Evolutionary conservation across 2,888 invertebrate genomes (phyloP).

Genomic region (Philereme transversata): DNA sequence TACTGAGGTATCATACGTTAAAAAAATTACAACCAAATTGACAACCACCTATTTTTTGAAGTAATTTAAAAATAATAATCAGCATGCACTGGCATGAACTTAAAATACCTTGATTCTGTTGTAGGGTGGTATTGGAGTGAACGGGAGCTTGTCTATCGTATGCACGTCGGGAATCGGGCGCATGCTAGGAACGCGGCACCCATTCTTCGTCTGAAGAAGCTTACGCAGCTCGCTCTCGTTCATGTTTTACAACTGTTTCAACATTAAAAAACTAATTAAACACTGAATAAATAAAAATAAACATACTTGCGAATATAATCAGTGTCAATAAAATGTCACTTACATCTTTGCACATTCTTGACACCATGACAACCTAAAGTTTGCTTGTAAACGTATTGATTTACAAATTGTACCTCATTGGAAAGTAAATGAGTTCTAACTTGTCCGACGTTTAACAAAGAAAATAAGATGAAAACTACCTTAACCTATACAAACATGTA

Average conservation of each 20-base stretch:
- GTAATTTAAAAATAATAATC: no score
- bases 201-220: conserved; percentile 73
- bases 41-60: no score
- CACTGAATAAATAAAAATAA: conserved; percentile 27
- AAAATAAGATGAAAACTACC: no score
- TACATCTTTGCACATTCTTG: no score
- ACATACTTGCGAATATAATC: conserved; percentile 19
- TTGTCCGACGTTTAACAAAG: no score
- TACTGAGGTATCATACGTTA: no score
- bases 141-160: conserved; percentile 68
- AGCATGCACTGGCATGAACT: not conserved
- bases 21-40: no score
- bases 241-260: conserved; percentile 48
- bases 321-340: conserved; percentile 16
- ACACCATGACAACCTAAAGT: conserved; percentile 15
- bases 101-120: conserved; percentile 72
- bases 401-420: no score
- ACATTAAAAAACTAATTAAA: conserved; percentile 32
- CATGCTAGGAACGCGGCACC: conserved; percentile 71
- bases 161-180: conserved; percentile 68
- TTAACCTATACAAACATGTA: no score
- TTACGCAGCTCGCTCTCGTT: conserved; percentile 73
- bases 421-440: no score
- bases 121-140: conserved; percentile 70
- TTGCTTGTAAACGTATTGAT: conserved; percentile 12